Conservation (phyloP, 2,797 vertebrate genomes). For the Enteromius radiatus region DNA sequence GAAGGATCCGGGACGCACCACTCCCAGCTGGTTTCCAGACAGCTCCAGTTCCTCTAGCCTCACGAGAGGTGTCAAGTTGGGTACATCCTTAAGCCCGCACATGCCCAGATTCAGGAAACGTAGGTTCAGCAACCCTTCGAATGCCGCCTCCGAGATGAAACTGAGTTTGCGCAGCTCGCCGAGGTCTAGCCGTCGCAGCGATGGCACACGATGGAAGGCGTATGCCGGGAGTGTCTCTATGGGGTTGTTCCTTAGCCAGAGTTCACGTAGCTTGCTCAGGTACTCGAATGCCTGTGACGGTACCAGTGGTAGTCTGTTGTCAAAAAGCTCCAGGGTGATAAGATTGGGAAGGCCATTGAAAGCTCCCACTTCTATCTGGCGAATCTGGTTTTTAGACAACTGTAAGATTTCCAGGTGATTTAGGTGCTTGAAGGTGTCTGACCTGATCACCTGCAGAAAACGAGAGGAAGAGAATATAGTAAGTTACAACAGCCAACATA, state of each 20-base stretch:
- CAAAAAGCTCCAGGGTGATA: constrained; percentile 96
- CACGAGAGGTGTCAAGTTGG: constrained; percentile 91
- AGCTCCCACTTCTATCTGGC: constrained; percentile 95
- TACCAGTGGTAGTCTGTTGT: constrained; percentile 94
- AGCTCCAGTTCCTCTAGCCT: constrained; percentile 92
- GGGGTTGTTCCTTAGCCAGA: constrained; percentile 96
- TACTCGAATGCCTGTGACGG: constrained; percentile 97
- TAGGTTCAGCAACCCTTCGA: constrained; percentile 93
- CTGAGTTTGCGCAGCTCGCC: constrained; percentile 93
- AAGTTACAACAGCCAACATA: neutral
- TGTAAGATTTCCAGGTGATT: constrained; percentile 96
- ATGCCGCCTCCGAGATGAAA: constrained; percentile 96
- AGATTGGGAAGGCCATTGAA: constrained; percentile 97
- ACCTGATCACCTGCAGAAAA: constrained; percentile 85
- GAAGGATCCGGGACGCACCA: constrained; percentile 92
- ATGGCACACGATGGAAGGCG: constrained; percentile 95
- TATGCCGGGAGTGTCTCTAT: constrained; percentile 95
- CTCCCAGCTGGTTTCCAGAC: constrained; percentile 91
- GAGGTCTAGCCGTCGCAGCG: constrained; percentile 89
- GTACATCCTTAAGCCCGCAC: constrained; percentile 96
- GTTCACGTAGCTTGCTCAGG: constrained; percentile 93
- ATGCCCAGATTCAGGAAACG: constrained; percentile 96
- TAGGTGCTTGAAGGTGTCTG: constrained; percentile 96
- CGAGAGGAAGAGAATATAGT: neutral
- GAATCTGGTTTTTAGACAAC: constrained; percentile 93